These are phyloP conservation scores for Arrhamphus sclerolepis DNA, from an alignment of 2,797 vertebrate genomes.

Conservation along the genomic window DNA sequence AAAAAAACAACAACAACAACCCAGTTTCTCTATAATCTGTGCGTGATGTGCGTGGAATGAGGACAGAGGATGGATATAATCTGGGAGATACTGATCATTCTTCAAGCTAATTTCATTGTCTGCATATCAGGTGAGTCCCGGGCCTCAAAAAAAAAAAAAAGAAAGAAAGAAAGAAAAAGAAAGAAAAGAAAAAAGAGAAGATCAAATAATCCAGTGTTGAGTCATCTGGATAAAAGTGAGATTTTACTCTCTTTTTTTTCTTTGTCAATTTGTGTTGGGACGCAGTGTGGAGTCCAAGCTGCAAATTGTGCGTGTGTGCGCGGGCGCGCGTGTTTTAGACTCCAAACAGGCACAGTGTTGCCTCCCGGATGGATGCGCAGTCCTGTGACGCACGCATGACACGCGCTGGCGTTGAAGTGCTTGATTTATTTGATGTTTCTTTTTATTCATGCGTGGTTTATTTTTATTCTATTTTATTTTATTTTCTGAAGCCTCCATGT, in stretches of 20 bases:
- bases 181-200: too few species aligned
- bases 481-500: too few species aligned
- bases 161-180: too few species aligned
- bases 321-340: too few species aligned
- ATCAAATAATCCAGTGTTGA: too few species aligned
- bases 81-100: constrained; percentile 96
- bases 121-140: constrained; percentile 92
- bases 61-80: constrained; percentile 96
- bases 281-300: background rate
- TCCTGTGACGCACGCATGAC: constrained; percentile 46
- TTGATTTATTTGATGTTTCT: too few species aligned
- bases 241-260: too few species aligned
- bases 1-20: too few species aligned
- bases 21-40: constrained; percentile 71
- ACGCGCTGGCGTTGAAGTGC: constrained; percentile 21
- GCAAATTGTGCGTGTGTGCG: background rate
- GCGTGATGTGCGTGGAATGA: constrained; percentile 97
- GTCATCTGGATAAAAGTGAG: too few species aligned
- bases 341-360: background rate
- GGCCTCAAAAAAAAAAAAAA: constrained; percentile 11
- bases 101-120: constrained; percentile 96
- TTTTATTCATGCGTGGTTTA: too few species aligned
- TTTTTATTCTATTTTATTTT: too few species aligned
- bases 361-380: constrained; percentile 30
- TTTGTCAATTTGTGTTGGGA: background rate